Base-by-base conservation (phyloP, 2,113 vertebrate genomes). In the Dipodomys stephensi region DNA sequence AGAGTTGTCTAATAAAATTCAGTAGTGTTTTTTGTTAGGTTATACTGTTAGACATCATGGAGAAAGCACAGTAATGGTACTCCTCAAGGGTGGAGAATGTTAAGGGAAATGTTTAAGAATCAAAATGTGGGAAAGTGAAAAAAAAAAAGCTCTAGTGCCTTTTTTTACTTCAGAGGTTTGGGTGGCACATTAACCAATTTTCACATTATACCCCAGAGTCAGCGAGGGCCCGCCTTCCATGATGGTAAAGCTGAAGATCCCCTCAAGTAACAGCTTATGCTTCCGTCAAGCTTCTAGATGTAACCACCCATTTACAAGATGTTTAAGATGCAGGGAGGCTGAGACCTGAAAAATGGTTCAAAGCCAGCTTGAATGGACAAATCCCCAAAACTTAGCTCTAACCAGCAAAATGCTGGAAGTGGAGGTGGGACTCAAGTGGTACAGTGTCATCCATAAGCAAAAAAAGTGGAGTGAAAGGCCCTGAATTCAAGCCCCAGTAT, bases 1-100 rank as follows among this genome's bases (percentile, higher is more conserved):
- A 72, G 71, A 53, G 80, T 64, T 86, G 46, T 79, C 83, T 89
- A 94, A 73, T 65, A 18, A 30, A 83, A 12, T 88, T 85, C 12
- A 72, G 46, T 30, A 60, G 23, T 81, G 19, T 71, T 88, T 93
- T 85, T 83, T 35, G 49, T 39, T 82, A 57, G 83, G 20, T 68
- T 87, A 83, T n/a, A 53, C 8, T 32, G 8, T 84, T 60, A 53
- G 23, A 30, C 10, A 39, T 23, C 39, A 20, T 22, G 7, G 28
- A 9, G 10, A 85, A 92, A 88, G 60, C 46, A 88, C 83, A 95
- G 4, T 80, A 76, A 49, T 9, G 8, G 49, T 57, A 16, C 15
- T 57, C 12, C 53, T 13, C 53, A 57, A 57, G 53, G 53, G 53
- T 57, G 53, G 53, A 16, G 15, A 16, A 57, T 57, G 53, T 57